Percentiles rank a stretch among this genome's conserved stretches.
Conservation (phyloP, 2,797 vertebrate species). For the Coracias cyanogaster region DNA sequence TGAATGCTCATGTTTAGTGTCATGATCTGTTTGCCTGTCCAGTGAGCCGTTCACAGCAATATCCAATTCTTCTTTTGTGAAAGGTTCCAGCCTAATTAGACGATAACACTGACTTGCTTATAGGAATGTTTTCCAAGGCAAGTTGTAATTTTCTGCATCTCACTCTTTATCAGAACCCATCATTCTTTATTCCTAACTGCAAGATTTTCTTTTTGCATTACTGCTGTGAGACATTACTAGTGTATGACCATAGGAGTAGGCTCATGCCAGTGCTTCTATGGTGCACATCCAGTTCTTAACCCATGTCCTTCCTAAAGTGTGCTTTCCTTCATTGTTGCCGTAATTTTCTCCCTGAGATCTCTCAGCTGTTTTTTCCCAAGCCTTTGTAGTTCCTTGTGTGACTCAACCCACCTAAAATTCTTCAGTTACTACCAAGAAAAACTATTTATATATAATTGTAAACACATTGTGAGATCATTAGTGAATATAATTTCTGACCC, state of each 20-base stretch:
- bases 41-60: not conserved
- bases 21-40: not conserved
- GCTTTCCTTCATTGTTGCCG: not conserved
- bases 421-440: constrained; percentile 25
- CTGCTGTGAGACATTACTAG: not conserved
- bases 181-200: not conserved
- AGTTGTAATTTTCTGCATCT: not conserved
- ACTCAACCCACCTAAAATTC: not conserved
- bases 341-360: not conserved
- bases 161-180: fast-evolving
- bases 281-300: not conserved
- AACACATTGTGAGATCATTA: not conserved
- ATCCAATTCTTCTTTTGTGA: not conserved
- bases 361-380: not conserved
- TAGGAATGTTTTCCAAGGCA: not conserved
- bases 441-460: not conserved
- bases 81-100: not conserved
- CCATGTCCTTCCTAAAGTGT: not conserved
- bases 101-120: not conserved
- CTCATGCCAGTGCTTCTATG: not conserved
- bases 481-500: not conserved
- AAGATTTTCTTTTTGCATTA: not conserved
- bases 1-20: not conserved
- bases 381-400: constrained; percentile 3
- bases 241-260: not conserved